A percentile compares a stretch with the other conserved stretches of the same genome.
These are phyloP conservation scores for Sebastes schlegelii DNA, from an alignment of 2,113 vertebrate genomes.

Conservation along the genomic window DNA sequence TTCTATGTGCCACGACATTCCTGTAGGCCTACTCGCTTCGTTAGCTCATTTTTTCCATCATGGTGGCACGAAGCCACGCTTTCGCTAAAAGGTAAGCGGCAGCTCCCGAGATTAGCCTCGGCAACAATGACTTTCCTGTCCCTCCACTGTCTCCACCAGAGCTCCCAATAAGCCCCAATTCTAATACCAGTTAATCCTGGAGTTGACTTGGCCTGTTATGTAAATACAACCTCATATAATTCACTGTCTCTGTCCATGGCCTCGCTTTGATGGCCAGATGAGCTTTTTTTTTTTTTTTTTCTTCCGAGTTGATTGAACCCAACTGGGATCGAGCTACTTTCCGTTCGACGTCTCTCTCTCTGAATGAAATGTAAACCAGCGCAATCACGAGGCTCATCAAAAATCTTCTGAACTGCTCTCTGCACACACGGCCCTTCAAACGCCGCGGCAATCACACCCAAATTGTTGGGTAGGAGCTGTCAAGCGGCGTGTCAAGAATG, in stretches of 20 bases:
- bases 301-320: conserved; percentile 72
- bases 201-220: conserved; percentile 60
- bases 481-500: conserved; percentile 28
- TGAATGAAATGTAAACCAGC: conserved; percentile 77
- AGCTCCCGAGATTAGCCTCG: conserved; percentile 61
- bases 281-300: conserved; percentile 34
- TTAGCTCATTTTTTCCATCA: conserved; percentile 83
- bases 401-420: conserved; percentile 61
- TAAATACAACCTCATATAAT: conserved; percentile 66
- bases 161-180: conserved; percentile 50
- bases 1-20: conserved; percentile 77
- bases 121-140: conserved; percentile 73
- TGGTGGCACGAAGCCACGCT: conserved; percentile 78
- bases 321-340: conserved; percentile 74
- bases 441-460: conserved; percentile 54
- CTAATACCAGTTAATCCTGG: conserved; percentile 65
- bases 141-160: conserved; percentile 57
- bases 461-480: conserved; percentile 53
- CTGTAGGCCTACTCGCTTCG: conserved; percentile 72
- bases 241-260: conserved; percentile 57
- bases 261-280: conserved; percentile 67
- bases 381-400: conserved; percentile 79
- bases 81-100: conserved; percentile 68
- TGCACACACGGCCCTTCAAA: conserved; percentile 45
- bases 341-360: conserved; percentile 50